Evolutionary conservation across 2,797 vertebrate species (phyloP), one percentile per base, ranked within the genome.

Genomic region (Mallotus villosus): DNA sequence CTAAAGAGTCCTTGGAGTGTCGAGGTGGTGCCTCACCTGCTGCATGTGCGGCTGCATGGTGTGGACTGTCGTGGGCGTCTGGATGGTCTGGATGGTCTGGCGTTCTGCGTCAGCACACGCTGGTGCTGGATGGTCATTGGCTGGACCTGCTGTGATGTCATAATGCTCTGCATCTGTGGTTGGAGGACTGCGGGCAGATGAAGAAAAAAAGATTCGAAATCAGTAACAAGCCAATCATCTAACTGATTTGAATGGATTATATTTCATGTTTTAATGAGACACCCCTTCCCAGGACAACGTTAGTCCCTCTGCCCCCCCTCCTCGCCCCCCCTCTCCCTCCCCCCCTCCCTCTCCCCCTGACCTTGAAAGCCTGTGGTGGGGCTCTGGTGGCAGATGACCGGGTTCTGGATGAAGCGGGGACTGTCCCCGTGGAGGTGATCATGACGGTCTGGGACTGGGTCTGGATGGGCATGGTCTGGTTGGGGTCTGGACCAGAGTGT

Each of bases 71-170:
- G 94, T 89, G 51, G 93, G 92, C 0, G 91, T 29, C 85, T 17
- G 92, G 93, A 92, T 17, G 94, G 93, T 94, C 84, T 94, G 93
- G 70, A 94, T 92, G 72, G 93, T 94, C 78, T 93, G 92, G 79
- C 97, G 0, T 94, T 77, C 1, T 95, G 92, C 0, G 97, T 97
- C 75, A 99, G 91, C 62, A 99, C 91, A 0, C 96, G 93, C 88
- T 98, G 97, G 87, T 99, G 97, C 90, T 99, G 97, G 85, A 99
- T 95, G 37, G 97, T 84, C 67, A 99, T 89, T 0, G 96, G 95
- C 79, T 98, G 97, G 4, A 99, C 93, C 83, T 98, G 97, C 0
- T 91, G 92, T 66, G 97, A 95, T 0, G 97, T 95, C 93, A 99
- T 86, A 67, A 99, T 93, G 92, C 95, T 96, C 87, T 97, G 95